Base-by-base conservation (phyloP, 1,140 invertebrate genomes). In the Drosophila tsacasi region DNA sequence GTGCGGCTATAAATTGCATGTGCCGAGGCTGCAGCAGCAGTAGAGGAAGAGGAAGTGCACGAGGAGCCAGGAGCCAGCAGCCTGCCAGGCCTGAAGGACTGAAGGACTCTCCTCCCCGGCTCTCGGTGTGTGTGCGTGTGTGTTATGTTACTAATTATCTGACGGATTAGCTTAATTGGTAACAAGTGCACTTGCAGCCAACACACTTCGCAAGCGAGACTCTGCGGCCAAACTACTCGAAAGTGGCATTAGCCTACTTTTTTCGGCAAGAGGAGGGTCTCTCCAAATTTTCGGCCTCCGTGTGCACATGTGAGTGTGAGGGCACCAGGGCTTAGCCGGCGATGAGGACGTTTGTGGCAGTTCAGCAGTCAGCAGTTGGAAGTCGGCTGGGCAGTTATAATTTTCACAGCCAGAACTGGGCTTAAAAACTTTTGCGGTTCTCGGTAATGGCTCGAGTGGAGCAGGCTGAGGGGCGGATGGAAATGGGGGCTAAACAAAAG, bases 61-160 rank as follows among this genome's bases (percentile, higher is more conserved):
- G 42, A 63, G 55, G 47, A 62, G 74, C 47, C 37, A 37, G 67
- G 35, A 52, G 46, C 27, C 57, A 71, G 61, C 57, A 72, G 62
- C 46, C 61, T 58, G 46, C 62, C 32, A 40, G 63, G 35, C 49
- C 55, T 68, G 64, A 75, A 79, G 57, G 68, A 73, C 64, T 42
- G 63, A 19, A 66, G 63, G 63, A 62, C 42, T 66, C 72, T 35
- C 46, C 77, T 63, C 39, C 57, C 37, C 37, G 15, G 32, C 40
- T 35, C 25, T 39, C 13, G 30, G 37, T 44, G 47, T 64, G 44
- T 49, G 46, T 76, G 52, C 65, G 67, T 84, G 77, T 89, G 84
- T 89, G 85, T 90, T 89, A 90, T 89, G 84, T 89, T 89, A 90
- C 84, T 90, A 90, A 89, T 89, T 90, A 89, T 89, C 84, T 90